Conservation (phyloP, 2,888 invertebrate genomes). For the Cephus spinipes region DNA sequence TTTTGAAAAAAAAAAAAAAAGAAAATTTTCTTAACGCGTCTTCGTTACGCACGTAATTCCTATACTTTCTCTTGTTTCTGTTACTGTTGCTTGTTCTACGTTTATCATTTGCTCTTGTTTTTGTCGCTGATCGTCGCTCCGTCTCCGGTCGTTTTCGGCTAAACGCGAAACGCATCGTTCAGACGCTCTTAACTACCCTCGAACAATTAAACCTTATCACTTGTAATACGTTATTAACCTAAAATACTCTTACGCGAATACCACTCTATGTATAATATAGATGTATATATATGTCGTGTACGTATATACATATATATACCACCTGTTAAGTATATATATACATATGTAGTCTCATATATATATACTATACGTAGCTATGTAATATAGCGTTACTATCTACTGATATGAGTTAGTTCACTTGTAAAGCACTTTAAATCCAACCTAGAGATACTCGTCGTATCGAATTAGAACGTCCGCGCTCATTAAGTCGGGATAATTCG, state of each 20-base stretch:
- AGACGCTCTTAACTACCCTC: background rate
- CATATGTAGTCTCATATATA: conserved; percentile 26
- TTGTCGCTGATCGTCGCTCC: conserved; percentile 23
- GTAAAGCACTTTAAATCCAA: conserved; percentile 65
- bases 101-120: conserved; percentile 22
- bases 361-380: conserved; percentile 34
- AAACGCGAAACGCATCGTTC: background rate
- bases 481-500: background rate
- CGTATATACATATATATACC: conserved; percentile 6
- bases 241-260: conserved; percentile 22
- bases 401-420: conserved; percentile 65
- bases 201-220: conserved; percentile 13
- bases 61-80: conserved; percentile 16
- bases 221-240: conserved; percentile 2
- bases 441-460: conserved; percentile 39
- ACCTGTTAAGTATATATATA: conserved; percentile 17
- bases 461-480: conserved; percentile 7
- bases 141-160: background rate
- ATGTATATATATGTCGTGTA: background rate
- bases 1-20: no score
- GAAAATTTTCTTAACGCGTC: background rate
- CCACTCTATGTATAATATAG: conserved; percentile 2
- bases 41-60: conserved; percentile 14
- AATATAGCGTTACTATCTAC: conserved; percentile 59
- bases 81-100: conserved; percentile 8